These are phyloP conservation scores for Campylomormyrus tamandua DNA, from an alignment of 2,113 vertebrate genomes.

Conservation along the genomic window DNA sequence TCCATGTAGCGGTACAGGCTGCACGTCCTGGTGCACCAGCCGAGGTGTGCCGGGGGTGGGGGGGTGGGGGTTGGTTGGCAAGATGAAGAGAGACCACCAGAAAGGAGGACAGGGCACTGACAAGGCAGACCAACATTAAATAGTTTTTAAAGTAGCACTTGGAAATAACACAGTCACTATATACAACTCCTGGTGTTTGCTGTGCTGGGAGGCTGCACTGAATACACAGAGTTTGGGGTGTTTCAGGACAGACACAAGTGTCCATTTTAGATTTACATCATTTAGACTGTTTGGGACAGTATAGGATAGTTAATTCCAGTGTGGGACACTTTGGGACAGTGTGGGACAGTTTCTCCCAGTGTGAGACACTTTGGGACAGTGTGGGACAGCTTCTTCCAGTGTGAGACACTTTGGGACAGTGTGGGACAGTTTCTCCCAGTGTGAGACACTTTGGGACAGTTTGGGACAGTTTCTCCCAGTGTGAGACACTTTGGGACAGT, in stretches of 20 bases:
- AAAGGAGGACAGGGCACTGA: not conserved
- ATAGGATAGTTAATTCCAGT: not conserved
- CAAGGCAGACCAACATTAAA: not conserved
- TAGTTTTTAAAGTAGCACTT: not conserved
- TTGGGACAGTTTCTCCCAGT: too few relatives aligned
- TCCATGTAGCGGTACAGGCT: not conserved
- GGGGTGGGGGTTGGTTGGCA: not conserved
- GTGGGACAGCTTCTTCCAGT: not conserved
- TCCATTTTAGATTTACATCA: not conserved
- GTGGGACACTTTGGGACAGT: not conserved
- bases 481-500: too few relatives aligned
- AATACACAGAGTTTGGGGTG: not conserved
- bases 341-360: not conserved
- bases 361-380: not conserved
- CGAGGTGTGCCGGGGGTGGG: conserved; percentile 14
- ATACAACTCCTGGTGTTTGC: not conserved
- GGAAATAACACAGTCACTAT: not conserved
- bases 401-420: too few relatives aligned
- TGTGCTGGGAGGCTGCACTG: not conserved
- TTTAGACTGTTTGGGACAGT: not conserved
- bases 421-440: too few relatives aligned
- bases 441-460: too few relatives aligned
- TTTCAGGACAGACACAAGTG: not conserved
- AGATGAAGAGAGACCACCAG: conserved; percentile 20
- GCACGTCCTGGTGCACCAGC: not conserved